Percentiles rank a stretch among this genome's conserved stretches.
Evolutionary conservation across 1,140 invertebrate species (phyloP).

Genomic region (Neodiprion virginianus): DNA sequence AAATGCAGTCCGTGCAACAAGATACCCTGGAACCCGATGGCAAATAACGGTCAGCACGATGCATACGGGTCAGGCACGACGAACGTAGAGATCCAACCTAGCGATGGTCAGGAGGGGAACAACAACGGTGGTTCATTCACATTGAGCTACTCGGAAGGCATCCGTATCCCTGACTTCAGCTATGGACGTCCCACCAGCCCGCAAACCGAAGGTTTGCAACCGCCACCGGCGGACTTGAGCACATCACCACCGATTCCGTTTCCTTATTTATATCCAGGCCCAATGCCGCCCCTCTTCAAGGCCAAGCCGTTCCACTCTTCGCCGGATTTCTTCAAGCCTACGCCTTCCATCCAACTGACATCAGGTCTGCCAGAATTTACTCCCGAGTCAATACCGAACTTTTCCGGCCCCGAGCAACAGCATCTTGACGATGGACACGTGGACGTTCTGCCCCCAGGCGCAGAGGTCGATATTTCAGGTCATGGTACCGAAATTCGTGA

Average conservation of each 20-base stretch:
- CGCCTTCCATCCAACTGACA: neutral
- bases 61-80: neutral
- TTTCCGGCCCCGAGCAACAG: neutral
- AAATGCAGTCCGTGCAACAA: constrained; percentile 78
- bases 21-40: constrained; percentile 78
- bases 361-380: neutral
- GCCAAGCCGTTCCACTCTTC: constrained; percentile 29
- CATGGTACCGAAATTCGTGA: neutral
- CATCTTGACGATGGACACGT: constrained; percentile 16
- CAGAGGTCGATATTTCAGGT: constrained; percentile 20
- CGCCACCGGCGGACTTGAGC: neutral
- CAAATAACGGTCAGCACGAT: neutral
- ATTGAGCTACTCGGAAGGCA: constrained; percentile 28
- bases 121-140: neutral
- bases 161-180: constrained; percentile 33
- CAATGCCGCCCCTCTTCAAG: constrained; percentile 45
- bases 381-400: neutral
- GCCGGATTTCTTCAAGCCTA: neutral
- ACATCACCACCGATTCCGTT: constrained; percentile 23
- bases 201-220: neutral
- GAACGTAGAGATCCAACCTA: neutral
- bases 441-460: constrained; percentile 24
- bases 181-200: constrained; percentile 9
- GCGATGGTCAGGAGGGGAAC: neutral
- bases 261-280: constrained; percentile 38